Base-by-base conservation (phyloP, 2,888 invertebrate genomes). In the Omphaloscelis lunosa region DNA sequence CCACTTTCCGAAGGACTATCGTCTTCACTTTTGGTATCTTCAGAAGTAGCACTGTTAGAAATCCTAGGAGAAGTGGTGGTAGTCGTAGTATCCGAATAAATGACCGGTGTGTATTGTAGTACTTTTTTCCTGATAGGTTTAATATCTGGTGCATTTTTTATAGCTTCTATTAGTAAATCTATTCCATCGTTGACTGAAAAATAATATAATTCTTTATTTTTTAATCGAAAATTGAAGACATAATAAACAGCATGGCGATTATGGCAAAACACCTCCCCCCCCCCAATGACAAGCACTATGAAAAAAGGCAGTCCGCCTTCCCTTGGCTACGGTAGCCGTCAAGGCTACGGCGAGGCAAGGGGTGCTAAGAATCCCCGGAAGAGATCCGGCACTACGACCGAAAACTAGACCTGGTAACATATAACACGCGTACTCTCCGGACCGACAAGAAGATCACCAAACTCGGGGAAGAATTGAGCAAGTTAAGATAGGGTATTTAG, bases 81-180 rank as follows among this genome's bases (percentile, higher is more conserved):
- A 27, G 62, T 72, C 3, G 61, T 75, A 29, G 12, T 66, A 27
- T 65, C 65, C 17, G 34, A 67, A 17, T 77, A 80, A 45, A 77
- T 66, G 39, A 72, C 41, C 9, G 86, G 68, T 27, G 72, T 65
- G 23, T 87, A 80, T n/a, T 89, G 70, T 27, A 91, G 58, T 27
- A 91, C 89, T 81, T 93, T 92, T 71, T 93, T 94, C 75, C 89
- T 89, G 6, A 92, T 90, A 12, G 89, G 78, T 88, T 94, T 94
- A 2, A 95, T 93, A 73, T 95, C 93, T 29, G 96, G 96, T 65
- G 96, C 94, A 80, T 90, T 93, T 92, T 93, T 93, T 9, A 96
- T 96, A 39, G 95, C 94, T 29, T 95, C 95, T 83, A 96, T 93
- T 56, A 96, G 83, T 81, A 95, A 81, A 85, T 96, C 95, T 72